Evolutionary conservation across 2,888 invertebrate species (phyloP).

Genomic region (Alcis repandata): DNA sequence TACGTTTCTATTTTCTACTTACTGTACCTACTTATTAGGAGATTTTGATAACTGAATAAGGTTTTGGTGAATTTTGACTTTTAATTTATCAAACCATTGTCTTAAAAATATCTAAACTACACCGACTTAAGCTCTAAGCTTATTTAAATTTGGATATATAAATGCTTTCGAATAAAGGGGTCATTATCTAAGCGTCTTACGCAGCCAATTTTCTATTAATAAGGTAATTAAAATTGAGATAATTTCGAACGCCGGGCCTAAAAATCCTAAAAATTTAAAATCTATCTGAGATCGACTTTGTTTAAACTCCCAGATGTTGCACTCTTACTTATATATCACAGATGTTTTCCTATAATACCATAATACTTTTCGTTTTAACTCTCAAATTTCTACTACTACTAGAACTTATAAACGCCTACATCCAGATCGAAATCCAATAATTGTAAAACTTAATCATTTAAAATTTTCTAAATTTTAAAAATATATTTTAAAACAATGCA

Average conservation of each 20-base stretch:
- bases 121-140: slow-evolving; percentile 29
- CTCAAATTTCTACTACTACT: slow-evolving; percentile 61
- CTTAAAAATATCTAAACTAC: slow-evolving; percentile 22
- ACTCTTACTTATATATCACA: slow-evolving; percentile 81
- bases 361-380: slow-evolving; percentile 77
- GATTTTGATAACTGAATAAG: neutral
- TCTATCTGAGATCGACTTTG: slow-evolving; percentile 77
- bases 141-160: slow-evolving; percentile 43
- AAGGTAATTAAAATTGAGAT: slow-evolving; percentile 34
- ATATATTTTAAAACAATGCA: slow-evolving; percentile 54
- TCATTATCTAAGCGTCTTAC: slow-evolving; percentile 32
- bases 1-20: neutral
- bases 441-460: slow-evolving; percentile 38
- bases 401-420: slow-evolving; percentile 64
- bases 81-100: neutral
- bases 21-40: neutral
- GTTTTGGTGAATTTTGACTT: neutral
- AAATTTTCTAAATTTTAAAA: slow-evolving; percentile 48
- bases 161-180: slow-evolving; percentile 42
- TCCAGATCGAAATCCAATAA: slow-evolving; percentile 56
- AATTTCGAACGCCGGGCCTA: slow-evolving; percentile 32
- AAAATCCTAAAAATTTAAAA: slow-evolving; percentile 58
- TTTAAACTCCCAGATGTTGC: slow-evolving; percentile 78
- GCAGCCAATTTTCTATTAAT: slow-evolving; percentile 25
- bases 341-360: slow-evolving; percentile 80